Percentiles rank a stretch among this genome's conserved stretches.
These are phyloP conservation scores for Hirtodrosophila duncani DNA, from an alignment of 2,888 invertebrate species.

Conservation along the genomic window DNA sequence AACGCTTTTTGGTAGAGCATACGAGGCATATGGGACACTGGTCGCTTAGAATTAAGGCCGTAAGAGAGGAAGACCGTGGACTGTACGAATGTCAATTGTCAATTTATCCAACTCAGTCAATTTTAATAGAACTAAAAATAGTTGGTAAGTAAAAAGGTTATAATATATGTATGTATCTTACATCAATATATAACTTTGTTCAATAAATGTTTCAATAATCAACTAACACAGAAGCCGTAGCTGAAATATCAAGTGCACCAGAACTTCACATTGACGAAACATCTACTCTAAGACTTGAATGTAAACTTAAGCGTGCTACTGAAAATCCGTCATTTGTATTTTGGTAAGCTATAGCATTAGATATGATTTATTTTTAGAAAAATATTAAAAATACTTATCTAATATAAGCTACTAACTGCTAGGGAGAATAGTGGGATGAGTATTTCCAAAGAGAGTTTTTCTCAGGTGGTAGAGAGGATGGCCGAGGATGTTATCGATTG, in stretches of 20 bases:
- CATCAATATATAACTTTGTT: too few relatives aligned
- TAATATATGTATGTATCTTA: too few relatives aligned
- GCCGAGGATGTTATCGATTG: too few relatives aligned
- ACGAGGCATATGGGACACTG: conserved; percentile 81
- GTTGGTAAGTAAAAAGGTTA: conserved; percentile 83
- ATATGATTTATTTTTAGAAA: too few relatives aligned
- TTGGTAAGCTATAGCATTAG: too few relatives aligned
- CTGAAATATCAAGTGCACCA: conserved; percentile 77
- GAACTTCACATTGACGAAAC: conserved; percentile 78
- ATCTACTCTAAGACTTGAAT: conserved; percentile 77
- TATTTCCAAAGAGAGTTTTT: too few relatives aligned
- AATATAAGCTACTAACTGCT: too few relatives aligned
- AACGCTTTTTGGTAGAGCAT: conserved; percentile 82
- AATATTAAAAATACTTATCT: too few relatives aligned
- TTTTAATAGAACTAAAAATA: conserved; percentile 82
- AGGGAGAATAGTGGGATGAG: too few relatives aligned
- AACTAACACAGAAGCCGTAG: conserved; percentile 78
- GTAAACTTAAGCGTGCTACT: conserved; percentile 78
- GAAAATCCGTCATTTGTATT: conserved; percentile 78
- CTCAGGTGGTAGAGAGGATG: too few relatives aligned
- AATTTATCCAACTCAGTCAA: conserved; percentile 83
- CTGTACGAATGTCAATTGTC: conserved; percentile 84
- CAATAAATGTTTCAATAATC: too few relatives aligned
- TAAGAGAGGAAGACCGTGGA: conserved; percentile 77
- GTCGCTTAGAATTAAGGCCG: conserved; percentile 79